phyloP scores from a whole-genome alignment of 2,797 vertebrate genomes.

The Tangara arthus region DNA sequence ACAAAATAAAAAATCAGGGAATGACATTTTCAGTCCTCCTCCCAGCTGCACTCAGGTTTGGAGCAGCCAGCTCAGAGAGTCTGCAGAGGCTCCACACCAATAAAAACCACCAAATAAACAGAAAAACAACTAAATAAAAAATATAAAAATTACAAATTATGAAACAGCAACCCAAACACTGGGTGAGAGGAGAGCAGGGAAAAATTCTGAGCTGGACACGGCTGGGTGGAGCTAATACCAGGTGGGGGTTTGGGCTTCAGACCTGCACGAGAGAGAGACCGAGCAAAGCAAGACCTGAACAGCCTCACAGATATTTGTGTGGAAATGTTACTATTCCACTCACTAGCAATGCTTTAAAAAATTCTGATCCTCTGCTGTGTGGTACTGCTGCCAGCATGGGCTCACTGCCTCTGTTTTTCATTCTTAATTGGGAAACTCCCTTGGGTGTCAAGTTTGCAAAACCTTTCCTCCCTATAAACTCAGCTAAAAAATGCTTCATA shows the following conservation, averaged over 20 bases:
- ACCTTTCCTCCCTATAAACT: not conserved
- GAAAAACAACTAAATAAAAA: not conserved
- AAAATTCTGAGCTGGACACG: not conserved
- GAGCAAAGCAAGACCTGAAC: not conserved
- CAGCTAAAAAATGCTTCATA: not conserved
- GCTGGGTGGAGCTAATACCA: not conserved
- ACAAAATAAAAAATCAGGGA: not conserved
- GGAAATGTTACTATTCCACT: not conserved
- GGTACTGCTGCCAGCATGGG: not conserved
- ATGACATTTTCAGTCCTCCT: not conserved
- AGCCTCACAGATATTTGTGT: not conserved
- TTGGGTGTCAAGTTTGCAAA: not conserved
- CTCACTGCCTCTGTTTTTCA: not conserved
- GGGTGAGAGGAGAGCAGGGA: not conserved
- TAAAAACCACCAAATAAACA: not conserved
- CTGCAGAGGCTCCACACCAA: not conserved
- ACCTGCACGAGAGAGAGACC: not conserved
- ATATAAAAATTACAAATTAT: not conserved
- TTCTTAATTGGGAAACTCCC: not conserved
- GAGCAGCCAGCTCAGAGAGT: not conserved
- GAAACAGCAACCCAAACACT: not conserved
- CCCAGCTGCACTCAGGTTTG: not conserved
- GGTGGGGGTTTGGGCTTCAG: not conserved
- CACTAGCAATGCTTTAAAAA: not conserved
- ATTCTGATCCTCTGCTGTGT: not conserved